Evolutionary conservation across 2,113 vertebrate genomes (phyloP).

Genomic region (Malaclemys terrapin): DNA sequence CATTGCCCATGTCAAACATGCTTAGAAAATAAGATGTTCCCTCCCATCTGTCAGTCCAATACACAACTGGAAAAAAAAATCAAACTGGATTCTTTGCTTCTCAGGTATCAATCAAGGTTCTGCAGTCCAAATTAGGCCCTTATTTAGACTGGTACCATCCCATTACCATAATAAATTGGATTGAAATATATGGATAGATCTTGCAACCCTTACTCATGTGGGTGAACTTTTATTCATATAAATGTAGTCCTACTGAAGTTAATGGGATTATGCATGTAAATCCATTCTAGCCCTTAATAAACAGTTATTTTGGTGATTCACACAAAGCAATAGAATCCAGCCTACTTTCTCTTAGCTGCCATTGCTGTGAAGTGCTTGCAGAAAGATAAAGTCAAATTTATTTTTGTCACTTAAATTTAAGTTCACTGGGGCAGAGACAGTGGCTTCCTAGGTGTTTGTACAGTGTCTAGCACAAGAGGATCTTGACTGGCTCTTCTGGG

Average conservation of each 20-base stretch:
- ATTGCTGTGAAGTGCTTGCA: not conserved
- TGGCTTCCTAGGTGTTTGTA: not conserved
- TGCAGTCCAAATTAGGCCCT: slow-evolving; percentile 44
- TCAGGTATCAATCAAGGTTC: slow-evolving; percentile 37
- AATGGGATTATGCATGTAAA: not conserved
- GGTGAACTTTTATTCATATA: not conserved
- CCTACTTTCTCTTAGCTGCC: not conserved
- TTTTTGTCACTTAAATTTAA: not conserved
- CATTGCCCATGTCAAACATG: not conserved
- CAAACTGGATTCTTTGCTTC: slow-evolving; percentile 33
- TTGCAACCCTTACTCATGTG: not conserved
- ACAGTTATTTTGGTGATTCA: not conserved
- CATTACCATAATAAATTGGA: not conserved
- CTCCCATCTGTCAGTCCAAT: not conserved
- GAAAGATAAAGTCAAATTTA: not conserved
- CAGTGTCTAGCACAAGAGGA: not conserved
- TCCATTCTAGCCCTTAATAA: not conserved
- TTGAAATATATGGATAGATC: not conserved
- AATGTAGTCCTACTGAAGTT: not conserved
- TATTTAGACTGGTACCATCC: slow-evolving; percentile 23
- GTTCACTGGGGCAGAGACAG: not conserved
- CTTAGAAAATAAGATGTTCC: not conserved
- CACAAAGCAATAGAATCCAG: not conserved
- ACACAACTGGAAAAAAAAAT: slow-evolving; percentile 11
- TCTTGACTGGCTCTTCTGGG: not conserved